Evolutionary conservation across 2,888 invertebrate genomes (phyloP).

Genomic region (Noctua janthina): DNA sequence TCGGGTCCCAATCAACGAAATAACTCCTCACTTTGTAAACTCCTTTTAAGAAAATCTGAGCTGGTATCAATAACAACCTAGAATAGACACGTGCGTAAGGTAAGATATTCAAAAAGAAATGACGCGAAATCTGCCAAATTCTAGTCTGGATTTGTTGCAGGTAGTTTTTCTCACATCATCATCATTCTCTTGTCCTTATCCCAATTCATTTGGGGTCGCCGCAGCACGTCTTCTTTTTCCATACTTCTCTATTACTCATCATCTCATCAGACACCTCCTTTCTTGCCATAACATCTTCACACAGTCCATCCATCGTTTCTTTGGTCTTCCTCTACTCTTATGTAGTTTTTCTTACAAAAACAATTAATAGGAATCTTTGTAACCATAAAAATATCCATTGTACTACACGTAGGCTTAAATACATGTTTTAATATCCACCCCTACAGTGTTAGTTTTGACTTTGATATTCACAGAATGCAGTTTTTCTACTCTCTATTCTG

Average conservation of each 20-base stretch:
- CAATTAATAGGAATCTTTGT: neutral
- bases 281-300: too few relatives aligned
- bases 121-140: neutral
- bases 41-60: constrained; percentile 8
- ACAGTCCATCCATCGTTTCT: too few relatives aligned
- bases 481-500: neutral
- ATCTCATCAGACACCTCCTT: too few relatives aligned
- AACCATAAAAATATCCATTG: neutral
- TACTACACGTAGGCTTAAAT: neutral
- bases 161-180: neutral
- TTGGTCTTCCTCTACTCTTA: too few relatives aligned
- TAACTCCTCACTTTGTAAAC: constrained; percentile 33
- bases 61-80: constrained; percentile 6
- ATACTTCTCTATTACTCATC: too few relatives aligned
- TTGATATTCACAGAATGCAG: neutral
- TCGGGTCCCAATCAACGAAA: constrained; percentile 47
- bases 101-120: neutral
- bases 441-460: neutral
- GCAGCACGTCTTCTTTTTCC: too few relatives aligned
- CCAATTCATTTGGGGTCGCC: too few relatives aligned
- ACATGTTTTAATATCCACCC: neutral
- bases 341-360: neutral
- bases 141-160: neutral
- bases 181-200: too few relatives aligned
- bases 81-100: neutral